A percentile compares a stretch with the other conserved stretches of the same genome.
Evolutionary conservation across 2,888 invertebrate genomes (phyloP).

Genomic region (Phortica magna): DNA sequence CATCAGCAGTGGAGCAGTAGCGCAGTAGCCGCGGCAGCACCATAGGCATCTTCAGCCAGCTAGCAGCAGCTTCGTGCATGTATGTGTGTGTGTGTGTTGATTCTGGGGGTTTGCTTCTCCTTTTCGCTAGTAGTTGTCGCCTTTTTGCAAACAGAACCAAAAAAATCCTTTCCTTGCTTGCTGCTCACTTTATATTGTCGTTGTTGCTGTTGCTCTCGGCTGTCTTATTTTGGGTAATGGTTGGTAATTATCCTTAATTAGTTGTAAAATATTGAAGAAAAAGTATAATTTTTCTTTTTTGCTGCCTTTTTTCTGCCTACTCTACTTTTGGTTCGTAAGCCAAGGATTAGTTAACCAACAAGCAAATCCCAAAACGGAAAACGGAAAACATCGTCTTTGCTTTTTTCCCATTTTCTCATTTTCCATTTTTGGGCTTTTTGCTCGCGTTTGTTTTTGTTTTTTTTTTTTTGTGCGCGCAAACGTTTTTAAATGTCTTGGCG

Average conservation of each 20-base stretch:
- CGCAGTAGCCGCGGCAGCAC: too few species aligned
- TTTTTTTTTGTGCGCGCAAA: not conserved
- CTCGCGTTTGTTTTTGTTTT: too few species aligned
- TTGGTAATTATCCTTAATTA: slow-evolving; percentile 62
- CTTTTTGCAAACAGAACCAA: not conserved
- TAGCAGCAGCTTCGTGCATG: too few species aligned
- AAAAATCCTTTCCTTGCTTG: not conserved
- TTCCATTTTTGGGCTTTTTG: not conserved
- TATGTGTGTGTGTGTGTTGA: too few species aligned
- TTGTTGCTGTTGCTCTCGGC: not conserved
- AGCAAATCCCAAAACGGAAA: not conserved
- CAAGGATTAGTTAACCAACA: slow-evolving; percentile 22
- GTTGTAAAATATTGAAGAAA: slow-evolving; percentile 62
- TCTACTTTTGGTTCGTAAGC: slow-evolving; percentile 40
- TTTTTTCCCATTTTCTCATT: not conserved
- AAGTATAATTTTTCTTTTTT: slow-evolving; percentile 37
- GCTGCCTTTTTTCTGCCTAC: too few species aligned
- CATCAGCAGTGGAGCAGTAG: too few species aligned
- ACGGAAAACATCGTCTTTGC: not conserved
- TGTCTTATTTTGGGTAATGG: slow-evolving; percentile 52
- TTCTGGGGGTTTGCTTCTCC: too few species aligned
- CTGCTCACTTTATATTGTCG: not conserved
- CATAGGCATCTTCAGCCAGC: too few species aligned
- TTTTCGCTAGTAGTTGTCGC: not conserved
- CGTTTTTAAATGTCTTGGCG: not conserved